Conservation (phyloP, 2,113 vertebrate species). For the Thunnus maccoyii region DNA sequence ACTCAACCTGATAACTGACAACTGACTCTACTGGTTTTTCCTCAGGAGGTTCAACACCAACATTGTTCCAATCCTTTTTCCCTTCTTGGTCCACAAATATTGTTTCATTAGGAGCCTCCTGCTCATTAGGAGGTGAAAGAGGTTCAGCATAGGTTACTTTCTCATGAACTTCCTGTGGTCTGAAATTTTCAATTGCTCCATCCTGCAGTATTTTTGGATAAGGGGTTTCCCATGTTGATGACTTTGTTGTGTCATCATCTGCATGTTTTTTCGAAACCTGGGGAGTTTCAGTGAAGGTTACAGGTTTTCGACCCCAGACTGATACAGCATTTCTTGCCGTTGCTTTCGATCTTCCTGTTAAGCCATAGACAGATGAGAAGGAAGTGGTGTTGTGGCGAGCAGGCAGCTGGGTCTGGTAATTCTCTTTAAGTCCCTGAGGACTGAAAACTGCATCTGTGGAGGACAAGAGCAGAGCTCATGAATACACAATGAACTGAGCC, state of each 20-base stretch:
- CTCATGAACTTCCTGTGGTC: slow-evolving; percentile 70
- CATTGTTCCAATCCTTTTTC: slow-evolving; percentile 6
- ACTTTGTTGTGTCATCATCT: slow-evolving; percentile 1
- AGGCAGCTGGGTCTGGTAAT: slow-evolving; percentile 58
- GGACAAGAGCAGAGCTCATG: slow-evolving; percentile 54
- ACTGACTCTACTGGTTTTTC: slow-evolving; percentile 31
- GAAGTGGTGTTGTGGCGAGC: slow-evolving; percentile 39
- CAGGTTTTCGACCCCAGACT: slow-evolving; percentile 30
- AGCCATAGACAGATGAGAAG: slow-evolving; percentile 32
- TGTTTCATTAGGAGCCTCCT: slow-evolving; percentile 15
- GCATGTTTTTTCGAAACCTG: slow-evolving; percentile 3
- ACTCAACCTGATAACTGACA: slow-evolving; percentile 40
- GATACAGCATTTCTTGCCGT: slow-evolving; percentile 6
- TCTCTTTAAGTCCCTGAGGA: slow-evolving; percentile 58
- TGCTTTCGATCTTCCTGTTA: slow-evolving; percentile 22
- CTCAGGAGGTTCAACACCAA: not conserved
- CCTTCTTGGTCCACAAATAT: not conserved
- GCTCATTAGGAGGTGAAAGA: slow-evolving; percentile 56
- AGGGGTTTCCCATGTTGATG: slow-evolving; percentile 13
- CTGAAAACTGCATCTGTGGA: slow-evolving; percentile 73
- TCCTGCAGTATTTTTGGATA: slow-evolving; percentile 65
- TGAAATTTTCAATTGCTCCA: slow-evolving; percentile 63
- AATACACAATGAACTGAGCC: slow-evolving; percentile 50
- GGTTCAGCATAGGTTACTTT: slow-evolving; percentile 62
- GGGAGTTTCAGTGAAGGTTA: slow-evolving; percentile 15